Evolutionary conservation across 2,797 vertebrate genomes (phyloP).

Genomic region (Aythya fuligula): DNA sequence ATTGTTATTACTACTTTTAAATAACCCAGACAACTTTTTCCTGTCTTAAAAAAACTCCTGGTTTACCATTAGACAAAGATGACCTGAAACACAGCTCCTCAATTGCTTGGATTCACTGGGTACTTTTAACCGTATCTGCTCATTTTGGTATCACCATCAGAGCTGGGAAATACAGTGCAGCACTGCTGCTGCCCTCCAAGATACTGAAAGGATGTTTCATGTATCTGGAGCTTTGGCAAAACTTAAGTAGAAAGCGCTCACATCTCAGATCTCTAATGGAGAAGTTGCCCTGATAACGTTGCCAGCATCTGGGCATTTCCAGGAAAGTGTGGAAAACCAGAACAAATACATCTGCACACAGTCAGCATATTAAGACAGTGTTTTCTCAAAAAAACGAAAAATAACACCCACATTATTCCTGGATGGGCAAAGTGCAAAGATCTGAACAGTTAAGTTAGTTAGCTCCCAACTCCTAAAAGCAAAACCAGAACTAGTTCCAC

Average conservation of each 20-base stretch:
- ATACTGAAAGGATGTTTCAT: neutral
- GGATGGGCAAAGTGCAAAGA: neutral
- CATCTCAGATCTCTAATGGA: neutral
- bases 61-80: neutral
- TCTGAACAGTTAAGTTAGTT: neutral
- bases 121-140: neutral
- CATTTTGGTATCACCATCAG: neutral
- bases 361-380: neutral
- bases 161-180: neutral
- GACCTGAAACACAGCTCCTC: neutral
- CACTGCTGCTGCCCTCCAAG: neutral
- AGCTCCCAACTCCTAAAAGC: neutral
- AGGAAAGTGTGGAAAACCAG: neutral
- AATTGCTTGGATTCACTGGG: neutral
- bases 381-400: neutral
- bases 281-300: neutral
- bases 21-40: neutral
- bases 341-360: neutral
- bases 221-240: neutral
- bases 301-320: neutral
- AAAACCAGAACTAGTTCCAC: neutral
- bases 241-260: neutral
- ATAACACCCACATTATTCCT: accelerated
- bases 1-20: neutral
- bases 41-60: neutral